Percentiles rank a stretch among this genome's conserved stretches.
These are phyloP conservation scores for Spinus pinus DNA, from an alignment of 2,797 vertebrate species.

Conservation along the genomic window DNA sequence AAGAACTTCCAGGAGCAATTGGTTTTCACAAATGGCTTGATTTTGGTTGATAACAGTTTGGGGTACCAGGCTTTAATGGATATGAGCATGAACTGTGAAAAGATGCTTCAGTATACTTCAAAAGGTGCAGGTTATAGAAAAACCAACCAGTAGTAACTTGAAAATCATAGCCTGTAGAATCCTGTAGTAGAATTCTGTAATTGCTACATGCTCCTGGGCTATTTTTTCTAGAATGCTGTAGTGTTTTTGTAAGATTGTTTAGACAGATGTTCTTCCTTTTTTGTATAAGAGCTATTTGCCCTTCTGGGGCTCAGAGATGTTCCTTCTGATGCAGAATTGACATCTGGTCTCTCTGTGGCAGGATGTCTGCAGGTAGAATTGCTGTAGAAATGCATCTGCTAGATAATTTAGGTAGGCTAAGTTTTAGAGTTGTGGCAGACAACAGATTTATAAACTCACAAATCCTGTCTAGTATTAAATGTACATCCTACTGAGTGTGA, in stretches of 20 bases:
- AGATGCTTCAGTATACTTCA: not conserved
- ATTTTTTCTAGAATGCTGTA: not conserved
- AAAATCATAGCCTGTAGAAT: not conserved
- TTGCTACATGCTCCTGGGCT: not conserved
- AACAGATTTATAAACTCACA: not conserved
- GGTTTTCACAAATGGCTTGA: not conserved
- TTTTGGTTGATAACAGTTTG: not conserved
- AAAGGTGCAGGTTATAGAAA: not conserved
- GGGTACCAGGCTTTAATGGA: not conserved
- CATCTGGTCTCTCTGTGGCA: conserved; percentile 34
- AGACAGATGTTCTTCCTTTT: conserved; percentile 44
- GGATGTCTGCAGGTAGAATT: conserved; percentile 44
- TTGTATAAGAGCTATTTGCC: not conserved
- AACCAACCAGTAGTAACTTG: not conserved
- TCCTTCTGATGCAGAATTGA: conserved; percentile 43
- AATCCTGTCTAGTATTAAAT: not conserved
- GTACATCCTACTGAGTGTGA: not conserved
- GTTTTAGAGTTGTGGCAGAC: not conserved
- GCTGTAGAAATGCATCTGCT: conserved; percentile 22
- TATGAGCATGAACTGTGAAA: not conserved
- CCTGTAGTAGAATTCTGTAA: not conserved
- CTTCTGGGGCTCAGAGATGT: conserved; percentile 32
- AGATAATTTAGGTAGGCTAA: not conserved
- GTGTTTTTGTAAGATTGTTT: conserved; percentile 38
- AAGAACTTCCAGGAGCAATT: not conserved